Evolutionary conservation across 2,888 invertebrate species (phyloP).

Genomic region (Apotomis capreana): DNA sequence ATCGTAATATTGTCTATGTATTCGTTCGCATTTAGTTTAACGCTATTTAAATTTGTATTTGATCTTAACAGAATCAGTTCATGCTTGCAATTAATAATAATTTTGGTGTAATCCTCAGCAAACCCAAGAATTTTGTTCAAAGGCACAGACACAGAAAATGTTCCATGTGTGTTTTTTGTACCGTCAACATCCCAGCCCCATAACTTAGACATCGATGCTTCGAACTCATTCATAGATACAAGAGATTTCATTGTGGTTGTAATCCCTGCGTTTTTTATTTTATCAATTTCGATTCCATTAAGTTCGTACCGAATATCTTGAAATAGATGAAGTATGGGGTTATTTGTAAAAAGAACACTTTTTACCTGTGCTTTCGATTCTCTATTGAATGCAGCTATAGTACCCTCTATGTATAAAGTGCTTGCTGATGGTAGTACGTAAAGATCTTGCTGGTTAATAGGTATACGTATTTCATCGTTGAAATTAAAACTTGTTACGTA

Average conservation of each 20-base stretch:
- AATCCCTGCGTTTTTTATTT: constrained; percentile 5
- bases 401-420: neutral
- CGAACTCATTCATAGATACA: constrained; percentile 4
- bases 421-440: neutral
- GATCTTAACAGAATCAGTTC: neutral
- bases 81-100: neutral
- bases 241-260: constrained; percentile 11
- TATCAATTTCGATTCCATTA: constrained; percentile 11
- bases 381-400: neutral
- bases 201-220: neutral
- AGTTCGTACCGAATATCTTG: constrained; percentile 17
- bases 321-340: constrained; percentile 7
- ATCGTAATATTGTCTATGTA: neutral
- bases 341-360: constrained; percentile 12
- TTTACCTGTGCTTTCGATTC: neutral
- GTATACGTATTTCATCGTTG: constrained; percentile 3
- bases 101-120: neutral
- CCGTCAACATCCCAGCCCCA: constrained; percentile 8
- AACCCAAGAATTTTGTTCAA: constrained; percentile 7
- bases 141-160: constrained; percentile 9
- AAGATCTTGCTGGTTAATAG: constrained; percentile 2
- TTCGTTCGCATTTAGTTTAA: constrained; percentile 11
- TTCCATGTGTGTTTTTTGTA: constrained; percentile 1
- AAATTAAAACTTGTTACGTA: constrained; percentile 10
- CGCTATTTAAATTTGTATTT: constrained; percentile 2